These are phyloP conservation scores for Cochlearius cochlearius DNA, from an alignment of 2,113 vertebrate genomes.

Conservation along the genomic window DNA sequence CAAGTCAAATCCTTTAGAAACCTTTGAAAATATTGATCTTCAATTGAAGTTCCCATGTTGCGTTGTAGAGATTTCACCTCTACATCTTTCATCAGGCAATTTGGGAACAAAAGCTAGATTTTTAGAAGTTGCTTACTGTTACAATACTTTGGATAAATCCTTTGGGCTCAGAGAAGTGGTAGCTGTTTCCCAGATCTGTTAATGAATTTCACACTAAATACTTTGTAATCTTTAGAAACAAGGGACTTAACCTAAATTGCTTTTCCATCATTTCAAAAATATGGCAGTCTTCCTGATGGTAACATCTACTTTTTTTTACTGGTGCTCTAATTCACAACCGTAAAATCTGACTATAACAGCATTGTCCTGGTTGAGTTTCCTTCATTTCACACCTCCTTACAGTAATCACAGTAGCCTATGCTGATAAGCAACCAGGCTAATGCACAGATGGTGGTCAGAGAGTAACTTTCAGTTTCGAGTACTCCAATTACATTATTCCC, in stretches of 20 bases:
- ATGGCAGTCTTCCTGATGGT: neutral
- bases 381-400: neutral
- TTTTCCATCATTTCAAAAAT: neutral
- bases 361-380: neutral
- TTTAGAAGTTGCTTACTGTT: constrained; percentile 34
- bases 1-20: neutral
- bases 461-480: constrained; percentile 1
- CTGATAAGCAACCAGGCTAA: neutral
- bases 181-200: neutral
- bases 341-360: neutral
- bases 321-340: neutral
- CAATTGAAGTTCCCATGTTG: neutral
- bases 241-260: neutral
- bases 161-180: neutral
- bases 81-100: neutral
- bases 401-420: neutral
- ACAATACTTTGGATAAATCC: neutral
- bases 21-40: neutral
- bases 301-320: neutral
- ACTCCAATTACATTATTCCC: constrained; percentile 64
- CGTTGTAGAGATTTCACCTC: neutral
- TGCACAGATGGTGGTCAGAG: constrained; percentile 5
- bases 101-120: neutral
- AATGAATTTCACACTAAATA: constrained; percentile 35
- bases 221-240: constrained; percentile 1